Percentiles rank a stretch among this genome's conserved stretches.
Conservation (phyloP, 37 sponge, comb jelly and placozoan genomes). For the Spongilla lacustris region DNA sequence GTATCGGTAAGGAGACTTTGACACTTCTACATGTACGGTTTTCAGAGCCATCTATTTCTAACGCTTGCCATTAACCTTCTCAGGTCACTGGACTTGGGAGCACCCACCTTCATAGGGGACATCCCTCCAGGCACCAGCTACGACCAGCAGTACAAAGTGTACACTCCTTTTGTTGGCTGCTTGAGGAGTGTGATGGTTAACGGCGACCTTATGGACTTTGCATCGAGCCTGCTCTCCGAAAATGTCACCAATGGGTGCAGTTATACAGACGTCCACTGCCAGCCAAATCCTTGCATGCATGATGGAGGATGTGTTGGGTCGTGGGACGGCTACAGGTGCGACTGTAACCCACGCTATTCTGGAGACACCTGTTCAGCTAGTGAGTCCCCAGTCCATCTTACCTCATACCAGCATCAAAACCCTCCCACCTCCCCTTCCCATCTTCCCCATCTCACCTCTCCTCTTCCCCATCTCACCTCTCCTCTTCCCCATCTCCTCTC, state of each 20-base stretch:
- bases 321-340: constrained; percentile 34
- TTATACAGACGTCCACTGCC: constrained; percentile 35
- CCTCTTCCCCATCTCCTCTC: background rate
- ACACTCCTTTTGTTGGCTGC: constrained; percentile 46
- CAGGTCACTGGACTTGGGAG: constrained; percentile 66
- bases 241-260: background rate
- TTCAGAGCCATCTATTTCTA: background rate
- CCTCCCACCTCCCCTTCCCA: background rate
- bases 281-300: constrained; percentile 46
- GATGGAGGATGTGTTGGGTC: constrained; percentile 64
- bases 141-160: background rate
- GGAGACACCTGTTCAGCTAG: constrained; percentile 61
- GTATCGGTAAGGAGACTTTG: background rate
- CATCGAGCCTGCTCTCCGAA: constrained; percentile 17
- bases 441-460: too few species aligned
- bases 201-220: constrained; percentile 54
- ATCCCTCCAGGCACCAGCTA: constrained; percentile 7
- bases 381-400: background rate
- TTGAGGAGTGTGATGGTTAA: constrained; percentile 59
- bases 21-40: background rate
- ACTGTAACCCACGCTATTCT: constrained; percentile 30
- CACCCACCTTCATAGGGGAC: constrained; percentile 57
- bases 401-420: too few species aligned
- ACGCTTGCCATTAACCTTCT: background rate
- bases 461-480: background rate